Conservation (phyloP, 2,797 vertebrate genomes). For the Eulemur mongoz region DNA sequence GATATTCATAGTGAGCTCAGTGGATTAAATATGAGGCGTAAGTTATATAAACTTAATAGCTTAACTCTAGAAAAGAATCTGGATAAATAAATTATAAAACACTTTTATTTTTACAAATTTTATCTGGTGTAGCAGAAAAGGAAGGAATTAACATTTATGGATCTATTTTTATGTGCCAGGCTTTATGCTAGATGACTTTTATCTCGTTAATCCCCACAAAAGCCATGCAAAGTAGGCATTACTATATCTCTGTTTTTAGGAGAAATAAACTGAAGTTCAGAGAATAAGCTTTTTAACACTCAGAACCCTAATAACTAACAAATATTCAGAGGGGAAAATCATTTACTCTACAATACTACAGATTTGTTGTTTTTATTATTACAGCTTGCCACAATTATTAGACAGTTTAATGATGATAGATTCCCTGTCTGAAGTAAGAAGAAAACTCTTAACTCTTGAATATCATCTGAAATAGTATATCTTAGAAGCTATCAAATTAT, state of each 20-base stretch:
- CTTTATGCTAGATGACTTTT: neutral
- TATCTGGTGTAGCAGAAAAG: neutral
- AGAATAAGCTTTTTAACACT: neutral
- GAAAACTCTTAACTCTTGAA: neutral
- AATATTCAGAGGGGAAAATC: neutral
- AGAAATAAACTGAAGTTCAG: neutral
- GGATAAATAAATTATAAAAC: neutral
- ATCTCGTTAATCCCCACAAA: neutral
- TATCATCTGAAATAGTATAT: neutral
- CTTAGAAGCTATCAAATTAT: conserved; percentile 23
- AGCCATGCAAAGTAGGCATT: neutral
- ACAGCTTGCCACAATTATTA: neutral
- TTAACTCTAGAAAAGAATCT: conserved; percentile 7
- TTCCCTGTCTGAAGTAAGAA: neutral
- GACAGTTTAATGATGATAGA: neutral
- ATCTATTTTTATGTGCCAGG: neutral
- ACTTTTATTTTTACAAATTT: neutral
- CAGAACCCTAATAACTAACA: neutral
- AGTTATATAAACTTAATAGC: neutral
- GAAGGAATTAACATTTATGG: neutral
- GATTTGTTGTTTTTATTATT: neutral
- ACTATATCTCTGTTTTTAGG: neutral
- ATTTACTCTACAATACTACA: neutral
- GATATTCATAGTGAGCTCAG: neutral
- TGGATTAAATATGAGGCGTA: neutral